Evolutionary conservation across 1,140 invertebrate species (phyloP), one percentile per base, ranked within the genome.

Genomic region (Danaus melanippus): DNA sequence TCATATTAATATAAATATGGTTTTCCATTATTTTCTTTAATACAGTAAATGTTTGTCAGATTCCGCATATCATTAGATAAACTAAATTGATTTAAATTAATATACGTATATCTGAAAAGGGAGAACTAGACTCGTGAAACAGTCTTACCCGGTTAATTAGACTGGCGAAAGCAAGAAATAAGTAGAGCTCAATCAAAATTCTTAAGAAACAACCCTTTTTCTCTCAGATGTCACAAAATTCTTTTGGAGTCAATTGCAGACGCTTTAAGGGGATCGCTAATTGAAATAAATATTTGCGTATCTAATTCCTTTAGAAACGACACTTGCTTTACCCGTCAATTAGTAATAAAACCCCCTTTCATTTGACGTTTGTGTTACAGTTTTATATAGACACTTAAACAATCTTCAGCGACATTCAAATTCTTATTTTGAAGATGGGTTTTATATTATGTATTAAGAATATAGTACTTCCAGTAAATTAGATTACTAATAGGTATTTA

Each of bases 271-370:
- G 68, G 69, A 50, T 62, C 56, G 56, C 74, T 84, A 81, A 86
- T 83, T 86, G 78, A 84, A 83, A 83, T 86, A 86, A 86, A 86
- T 86, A 86, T 86, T 86, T 84, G 75, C 73, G 65, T 62, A 59
- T 73, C 65, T 68, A 77, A 81, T 83, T 81, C 74, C 74, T 67
- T 76, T 71, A 67, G 56, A 62, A 57, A 70, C 64, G 66, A 71
- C 72, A 69, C 74, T 72, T 73, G 66, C 62, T 67, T 66, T 62
- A 62, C 53, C 57, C 67, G 61, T 71, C 71, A 79, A 78, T 84
- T 79, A 80, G 62, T 41, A 58, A 50, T 51, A 44, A 42, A 60
- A 61, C 50, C 53, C 53, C 54, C 56, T 46, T 55, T 17, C 43
- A 42, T 17, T 42, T 39, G 9, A 50, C 42, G n/a, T 50, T 64